Conservation (phyloP, 2,113 vertebrate genomes). For the Oenanthe oenanthe region DNA sequence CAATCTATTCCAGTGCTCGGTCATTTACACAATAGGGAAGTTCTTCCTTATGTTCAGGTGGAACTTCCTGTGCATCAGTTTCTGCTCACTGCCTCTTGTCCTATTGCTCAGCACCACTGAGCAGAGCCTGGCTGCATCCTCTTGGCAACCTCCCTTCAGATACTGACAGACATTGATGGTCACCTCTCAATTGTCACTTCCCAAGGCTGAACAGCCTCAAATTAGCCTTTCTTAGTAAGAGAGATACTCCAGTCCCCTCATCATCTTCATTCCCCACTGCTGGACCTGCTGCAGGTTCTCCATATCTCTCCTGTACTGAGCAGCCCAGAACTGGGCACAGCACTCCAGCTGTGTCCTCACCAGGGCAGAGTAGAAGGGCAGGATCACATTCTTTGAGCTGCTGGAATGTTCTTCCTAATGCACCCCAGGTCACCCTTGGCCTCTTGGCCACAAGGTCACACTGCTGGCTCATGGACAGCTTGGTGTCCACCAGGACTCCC, state of each 20-base stretch:
- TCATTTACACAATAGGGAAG: too few species aligned
- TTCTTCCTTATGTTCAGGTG: neutral
- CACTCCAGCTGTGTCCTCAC: neutral
- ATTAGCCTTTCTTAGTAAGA: neutral
- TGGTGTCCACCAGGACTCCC: accelerated
- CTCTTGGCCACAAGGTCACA: neutral
- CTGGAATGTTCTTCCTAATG: neutral
- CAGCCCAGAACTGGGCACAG: neutral
- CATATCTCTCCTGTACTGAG: neutral
- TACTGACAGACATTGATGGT: neutral
- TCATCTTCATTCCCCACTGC: accelerated
- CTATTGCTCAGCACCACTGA: accelerated
- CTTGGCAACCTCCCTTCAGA: accelerated
- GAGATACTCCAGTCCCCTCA: neutral
- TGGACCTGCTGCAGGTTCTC: neutral
- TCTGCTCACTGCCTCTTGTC: neutral
- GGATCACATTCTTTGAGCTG: accelerated
- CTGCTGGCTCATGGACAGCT: neutral
- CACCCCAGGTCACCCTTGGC: accelerated
- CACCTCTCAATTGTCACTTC: accelerated
- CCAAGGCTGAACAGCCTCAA: neutral
- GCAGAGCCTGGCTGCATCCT: neutral
- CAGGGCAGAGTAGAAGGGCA: accelerated
- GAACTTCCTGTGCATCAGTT: neutral
- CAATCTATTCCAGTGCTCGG: neutral